These are phyloP conservation scores for Coryphaenoides rupestris DNA, from an alignment of 2,113 vertebrate species.

Conservation along the genomic window DNA sequence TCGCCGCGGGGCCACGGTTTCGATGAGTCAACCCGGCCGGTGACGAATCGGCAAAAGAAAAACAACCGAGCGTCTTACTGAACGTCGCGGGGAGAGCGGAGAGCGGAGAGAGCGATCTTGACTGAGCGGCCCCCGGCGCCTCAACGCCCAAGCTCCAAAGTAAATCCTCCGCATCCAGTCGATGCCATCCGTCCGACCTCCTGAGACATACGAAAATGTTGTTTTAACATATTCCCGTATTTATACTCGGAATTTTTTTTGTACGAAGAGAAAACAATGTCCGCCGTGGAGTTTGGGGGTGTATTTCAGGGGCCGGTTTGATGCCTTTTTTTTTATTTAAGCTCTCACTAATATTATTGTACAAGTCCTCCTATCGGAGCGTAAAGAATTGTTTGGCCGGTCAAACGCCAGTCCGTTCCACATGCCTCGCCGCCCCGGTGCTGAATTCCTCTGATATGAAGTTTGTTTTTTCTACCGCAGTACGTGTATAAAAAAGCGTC, in stretches of 20 bases:
- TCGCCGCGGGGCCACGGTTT: too few relatives aligned
- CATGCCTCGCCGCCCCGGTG: conserved; percentile 53
- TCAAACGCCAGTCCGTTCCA: conserved; percentile 38
- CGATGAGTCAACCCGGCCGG: too few relatives aligned
- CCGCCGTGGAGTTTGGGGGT: conserved; percentile 26
- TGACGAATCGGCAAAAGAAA: too few relatives aligned
- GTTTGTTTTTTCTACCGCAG: conserved; percentile 29
- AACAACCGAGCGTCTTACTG: too few relatives aligned
- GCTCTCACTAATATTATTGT: conserved; percentile 58
- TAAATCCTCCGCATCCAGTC: not conserved
- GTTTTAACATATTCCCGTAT: conserved; percentile 3
- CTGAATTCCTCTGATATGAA: conserved; percentile 30
- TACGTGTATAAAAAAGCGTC: conserved; percentile 21
- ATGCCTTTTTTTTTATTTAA: conserved; percentile 47
- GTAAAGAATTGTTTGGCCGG: conserved; percentile 55
- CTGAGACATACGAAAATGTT: not conserved
- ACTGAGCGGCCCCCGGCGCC: too few relatives aligned
- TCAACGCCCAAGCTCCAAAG: not conserved
- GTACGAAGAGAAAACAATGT: conserved; percentile 8
- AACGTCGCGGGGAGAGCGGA: too few relatives aligned
- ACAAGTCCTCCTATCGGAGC: conserved; percentile 53
- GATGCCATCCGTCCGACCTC: not conserved
- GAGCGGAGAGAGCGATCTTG: too few relatives aligned
- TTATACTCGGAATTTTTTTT: conserved; percentile 29
- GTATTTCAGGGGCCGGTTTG: conserved; percentile 38